These are phyloP conservation scores for Macaca fascicularis DNA, from an alignment of 2,113 vertebrate species.

Conservation along the genomic window DNA sequence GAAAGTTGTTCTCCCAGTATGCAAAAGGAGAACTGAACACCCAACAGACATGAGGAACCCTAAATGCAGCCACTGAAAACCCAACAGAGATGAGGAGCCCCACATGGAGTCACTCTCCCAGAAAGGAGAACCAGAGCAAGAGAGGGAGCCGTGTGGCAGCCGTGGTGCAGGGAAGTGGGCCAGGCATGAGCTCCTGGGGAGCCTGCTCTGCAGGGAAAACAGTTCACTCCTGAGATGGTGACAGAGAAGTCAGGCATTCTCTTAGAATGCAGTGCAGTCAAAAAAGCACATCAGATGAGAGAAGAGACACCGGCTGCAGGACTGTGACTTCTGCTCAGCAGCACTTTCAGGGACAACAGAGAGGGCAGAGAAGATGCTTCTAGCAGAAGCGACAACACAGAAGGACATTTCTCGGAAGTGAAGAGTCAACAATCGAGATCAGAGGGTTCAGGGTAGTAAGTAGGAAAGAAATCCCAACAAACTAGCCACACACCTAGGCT, in stretches of 20 bases:
- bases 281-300: neutral
- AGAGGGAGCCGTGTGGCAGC: neutral
- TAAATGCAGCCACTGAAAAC: neutral
- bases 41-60: neutral
- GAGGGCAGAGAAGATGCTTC: neutral
- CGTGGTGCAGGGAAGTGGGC: neutral
- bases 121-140: fast-evolving
- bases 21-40: neutral
- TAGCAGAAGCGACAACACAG: neutral
- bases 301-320: neutral
- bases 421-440: neutral
- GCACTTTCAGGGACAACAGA: neutral
- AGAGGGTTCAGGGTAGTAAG: neutral
- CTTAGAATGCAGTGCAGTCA: neutral
- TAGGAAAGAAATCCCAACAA: neutral
- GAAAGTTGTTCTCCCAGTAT: neutral
- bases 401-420: neutral
- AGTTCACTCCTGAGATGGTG: neutral
- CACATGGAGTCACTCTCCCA: neutral
- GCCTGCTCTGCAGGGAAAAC: neutral
- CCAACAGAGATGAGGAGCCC: neutral
- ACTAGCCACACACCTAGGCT: neutral
- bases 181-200: neutral
- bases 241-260: neutral
- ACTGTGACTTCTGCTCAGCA: neutral